Evolutionary conservation across 30 jellyfish, hydroid and myxozoan species (phyloP), one percentile per base, ranked within the genome.

Genomic region (Phacellophora camtschatica): DNA sequence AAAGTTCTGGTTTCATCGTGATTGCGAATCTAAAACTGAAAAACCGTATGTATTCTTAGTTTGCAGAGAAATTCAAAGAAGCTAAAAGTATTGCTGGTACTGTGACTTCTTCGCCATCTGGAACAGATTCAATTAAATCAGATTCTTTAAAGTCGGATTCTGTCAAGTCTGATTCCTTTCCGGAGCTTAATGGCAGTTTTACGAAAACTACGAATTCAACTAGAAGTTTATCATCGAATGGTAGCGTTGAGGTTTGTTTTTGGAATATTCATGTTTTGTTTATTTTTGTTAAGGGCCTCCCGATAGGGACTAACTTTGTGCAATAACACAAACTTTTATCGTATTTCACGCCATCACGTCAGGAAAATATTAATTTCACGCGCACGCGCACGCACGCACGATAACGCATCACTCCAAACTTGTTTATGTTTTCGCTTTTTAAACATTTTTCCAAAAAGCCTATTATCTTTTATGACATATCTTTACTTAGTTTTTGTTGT

Each of bases 41-140:
- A n/a, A n/a, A n/a, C n/a, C n/a, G 6, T 23, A 27, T 35, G 1
- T 46, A 31, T 23, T 56, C 64, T 65, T 41, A 93, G 99, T 93
- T 93, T 54, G 82, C 87, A 0, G 97, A 93, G 65, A 86, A 93
- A 66, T 93, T 93, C 90, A 93, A 93, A 45, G 97, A 93, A 57
- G 95, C 87, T 24, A 93, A 82, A 57, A 67, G 63, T 12, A 77
- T 61, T 37, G 95, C 85, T 2, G 68, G 86, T 23, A 33, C 85
- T 0, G 93, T 85, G 25, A 59, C 91, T 25, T 66, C 98, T 2
- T 61, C 92, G 23, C n/a, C n/a, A n/a, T 76, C 96, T 20, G 74
- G 69, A 11, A 63, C 85, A 25, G 88, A 71, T 10, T 82, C 84
- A 7, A 56, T 42, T 35, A 82, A 82, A 20, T 70, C 84, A 66